phyloP scores from a whole-genome alignment of 2,888 invertebrate species.

The Pseudanteris insignis region DNA sequence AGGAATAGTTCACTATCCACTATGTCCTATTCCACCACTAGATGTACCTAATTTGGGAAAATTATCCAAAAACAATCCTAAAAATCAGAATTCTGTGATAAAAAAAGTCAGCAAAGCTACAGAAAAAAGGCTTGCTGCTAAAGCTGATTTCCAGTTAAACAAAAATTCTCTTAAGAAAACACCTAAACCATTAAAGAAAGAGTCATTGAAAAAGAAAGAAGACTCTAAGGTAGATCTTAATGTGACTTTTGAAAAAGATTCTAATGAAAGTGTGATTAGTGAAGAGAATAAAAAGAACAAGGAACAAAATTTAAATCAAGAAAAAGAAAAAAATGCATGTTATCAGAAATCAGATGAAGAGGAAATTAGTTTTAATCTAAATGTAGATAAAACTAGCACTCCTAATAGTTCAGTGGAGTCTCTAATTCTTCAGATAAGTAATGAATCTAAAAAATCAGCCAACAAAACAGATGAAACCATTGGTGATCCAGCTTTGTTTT shows the following conservation, averaged over 20 bases:
- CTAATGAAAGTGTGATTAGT: not conserved
- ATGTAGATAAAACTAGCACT: not conserved
- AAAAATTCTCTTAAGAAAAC: constrained; percentile 1
- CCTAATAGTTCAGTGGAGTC: constrained; percentile 9
- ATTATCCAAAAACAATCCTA: not conserved
- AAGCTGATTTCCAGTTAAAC: constrained; percentile 8
- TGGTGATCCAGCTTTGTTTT: constrained; percentile 50
- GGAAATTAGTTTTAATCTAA: not conserved
- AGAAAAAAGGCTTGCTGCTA: constrained; percentile 54
- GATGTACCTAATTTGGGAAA: constrained; percentile 1
- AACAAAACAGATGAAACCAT: not conserved
- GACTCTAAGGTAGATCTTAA: constrained; percentile 1
- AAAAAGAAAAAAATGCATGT: not conserved
- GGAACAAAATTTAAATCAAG: too few relatives aligned
- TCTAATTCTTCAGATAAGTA: not conserved
- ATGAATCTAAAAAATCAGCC: not conserved
- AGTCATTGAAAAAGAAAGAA: not conserved
- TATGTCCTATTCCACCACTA: constrained; percentile 48
- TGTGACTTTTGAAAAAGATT: constrained; percentile 11
- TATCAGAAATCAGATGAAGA: not conserved
- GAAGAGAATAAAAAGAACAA: too few relatives aligned
- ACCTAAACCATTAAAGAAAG: not conserved
- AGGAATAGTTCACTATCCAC: constrained; percentile 55
- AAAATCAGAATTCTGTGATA: not conserved
- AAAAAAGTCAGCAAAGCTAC: constrained; percentile 57